Evolutionary conservation across 2,113 vertebrate species (phyloP).

Genomic region (Hassar affinis): DNA sequence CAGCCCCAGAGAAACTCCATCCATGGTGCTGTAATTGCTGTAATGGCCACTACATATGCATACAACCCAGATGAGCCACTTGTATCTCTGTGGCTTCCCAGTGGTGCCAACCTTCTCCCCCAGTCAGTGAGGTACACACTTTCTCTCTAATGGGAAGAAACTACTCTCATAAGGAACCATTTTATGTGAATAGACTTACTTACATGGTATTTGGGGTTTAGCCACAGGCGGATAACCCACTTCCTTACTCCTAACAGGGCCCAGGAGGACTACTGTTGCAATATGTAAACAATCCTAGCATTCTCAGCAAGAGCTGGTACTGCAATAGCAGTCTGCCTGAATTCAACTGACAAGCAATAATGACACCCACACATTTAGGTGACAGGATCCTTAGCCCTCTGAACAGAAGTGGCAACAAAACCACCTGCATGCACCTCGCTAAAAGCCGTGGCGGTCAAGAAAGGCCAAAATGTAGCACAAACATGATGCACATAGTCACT

Average conservation of each 20-base stretch:
- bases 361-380: neutral
- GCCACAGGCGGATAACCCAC: conserved; percentile 8
- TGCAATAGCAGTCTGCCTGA: neutral
- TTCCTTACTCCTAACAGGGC: conserved; percentile 7
- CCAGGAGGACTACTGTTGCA: conserved; percentile 17
- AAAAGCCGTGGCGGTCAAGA: neutral
- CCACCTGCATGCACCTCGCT: neutral
- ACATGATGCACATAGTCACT: neutral
- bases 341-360: neutral
- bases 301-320: neutral
- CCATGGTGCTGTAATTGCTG: neutral
- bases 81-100: neutral
- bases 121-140: neutral
- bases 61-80: neutral
- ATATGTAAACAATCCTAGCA: conserved; percentile 4
- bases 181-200: neutral
- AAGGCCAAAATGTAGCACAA: neutral
- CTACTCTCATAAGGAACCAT: neutral
- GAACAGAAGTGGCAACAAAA: neutral
- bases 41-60: neutral
- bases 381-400: too few species aligned
- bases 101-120: neutral
- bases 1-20: neutral
- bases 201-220: neutral
- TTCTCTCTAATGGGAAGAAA: neutral